Base-by-base conservation (phyloP, 1,140 invertebrate species). In the Polypedilum pembai region DNA sequence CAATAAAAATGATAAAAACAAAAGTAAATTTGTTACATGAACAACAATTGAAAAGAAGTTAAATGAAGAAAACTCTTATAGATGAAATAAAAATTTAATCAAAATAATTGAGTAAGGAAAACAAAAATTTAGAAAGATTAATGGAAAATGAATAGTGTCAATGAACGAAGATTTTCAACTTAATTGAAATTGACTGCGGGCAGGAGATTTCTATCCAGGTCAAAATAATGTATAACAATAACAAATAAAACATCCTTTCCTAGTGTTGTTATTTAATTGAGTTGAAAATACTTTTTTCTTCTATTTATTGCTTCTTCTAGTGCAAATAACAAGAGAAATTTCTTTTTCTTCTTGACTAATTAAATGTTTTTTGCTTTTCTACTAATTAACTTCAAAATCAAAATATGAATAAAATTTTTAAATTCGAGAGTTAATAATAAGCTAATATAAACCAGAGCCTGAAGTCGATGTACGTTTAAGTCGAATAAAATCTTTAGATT, bases 341-440 rank as follows among this genome's bases (percentile, higher is more conserved):
- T 12, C n/a, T 56, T 20, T 69, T 69, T 18, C 65, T 69, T 20
- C 15, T 69, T 20, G 4, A 21, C 18, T 20, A 69, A 69, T 21
- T 69, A 8, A 69, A 20, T 69, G 65, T 69, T 69, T 69, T 7
- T 69, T 69, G 65, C 65, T 69, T 69, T 69, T 69, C 20, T 69
- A 18, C 65, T 69, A 69, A n/a, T 56, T 56, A 56, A 20, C 65
- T 69, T 20, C 65, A 69, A 69, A 69, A 69, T 20, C 17, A 69
- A 69, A 69, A 20, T 10, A 69, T 20, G 3, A 56, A 12, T 1
- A 12, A 33, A 33, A 33, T 33, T 33, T 33, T 3, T 33, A 3
- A 33, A 33, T 33, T 33, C 24, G 24, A 33, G 24, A 33, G 24
- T 33, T 33, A 33, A 5, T 33, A 33, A 33, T 33, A 33, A 33